phyloP scores from a whole-genome alignment of 37 sponge, comb jelly and placozoan species.

The Trichoplax adhaerens region DNA sequence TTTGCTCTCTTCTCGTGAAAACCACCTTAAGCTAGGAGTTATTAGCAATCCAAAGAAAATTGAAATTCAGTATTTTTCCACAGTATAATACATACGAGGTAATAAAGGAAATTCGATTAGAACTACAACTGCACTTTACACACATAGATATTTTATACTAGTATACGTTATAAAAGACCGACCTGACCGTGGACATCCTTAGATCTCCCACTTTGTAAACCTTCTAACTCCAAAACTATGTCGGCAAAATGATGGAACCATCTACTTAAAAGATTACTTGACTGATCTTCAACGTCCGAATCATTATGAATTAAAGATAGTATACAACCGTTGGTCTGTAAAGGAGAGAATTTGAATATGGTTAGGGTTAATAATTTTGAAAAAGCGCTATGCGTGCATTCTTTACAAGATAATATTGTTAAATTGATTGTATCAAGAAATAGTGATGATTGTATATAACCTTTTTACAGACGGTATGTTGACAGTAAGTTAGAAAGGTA shows the following conservation, averaged over 20 bases:
- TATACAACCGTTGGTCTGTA: conserved; percentile 15
- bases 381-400: not conserved
- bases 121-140: too few relatives aligned
- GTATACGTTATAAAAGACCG: not conserved
- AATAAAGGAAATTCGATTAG: too few relatives aligned
- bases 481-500: conserved; percentile 23
- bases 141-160: too few relatives aligned
- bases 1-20: too few relatives aligned
- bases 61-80: too few relatives aligned
- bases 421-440: conserved; percentile 5
- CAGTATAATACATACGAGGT: too few relatives aligned
- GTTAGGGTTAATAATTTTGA: not conserved
- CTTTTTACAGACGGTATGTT: not conserved
- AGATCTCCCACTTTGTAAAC: conserved; percentile 38
- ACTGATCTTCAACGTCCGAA: conserved; percentile 11
- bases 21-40: too few relatives aligned
- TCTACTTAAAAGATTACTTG: conserved; percentile 18
- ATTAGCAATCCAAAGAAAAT: too few relatives aligned
- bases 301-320: conserved; percentile 40
- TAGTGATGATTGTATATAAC: conserved; percentile 12
- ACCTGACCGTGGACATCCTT: conserved; percentile 67
- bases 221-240: conserved; percentile 19
- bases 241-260: conserved; percentile 19
- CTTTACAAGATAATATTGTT: conserved; percentile 4
- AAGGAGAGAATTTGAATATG: not conserved